phyloP scores from a whole-genome alignment of 2,113 vertebrate species.

The Zosterops hypoxanthus region DNA sequence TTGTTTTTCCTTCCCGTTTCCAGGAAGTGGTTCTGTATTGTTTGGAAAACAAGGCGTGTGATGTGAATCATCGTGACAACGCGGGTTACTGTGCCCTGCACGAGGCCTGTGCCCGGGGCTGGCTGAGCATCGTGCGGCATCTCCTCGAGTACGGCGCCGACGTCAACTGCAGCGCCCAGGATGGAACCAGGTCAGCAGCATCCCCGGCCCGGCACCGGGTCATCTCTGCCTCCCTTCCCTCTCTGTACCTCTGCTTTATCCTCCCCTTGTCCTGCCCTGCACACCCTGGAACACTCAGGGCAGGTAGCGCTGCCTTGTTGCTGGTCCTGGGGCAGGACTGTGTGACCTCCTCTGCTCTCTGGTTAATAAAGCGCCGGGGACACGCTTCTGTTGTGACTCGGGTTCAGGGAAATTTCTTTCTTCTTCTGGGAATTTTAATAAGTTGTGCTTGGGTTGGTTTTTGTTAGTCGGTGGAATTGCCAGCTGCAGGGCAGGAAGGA shows the following conservation, averaged over 20 bases:
- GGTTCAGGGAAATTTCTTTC: not conserved
- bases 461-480: not conserved
- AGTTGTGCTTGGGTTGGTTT: not conserved
- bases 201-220: accelerated
- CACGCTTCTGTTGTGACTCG: not conserved
- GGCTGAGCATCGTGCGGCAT: constrained; percentile 90
- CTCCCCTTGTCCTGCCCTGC: accelerated
- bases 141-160: constrained; percentile 91
- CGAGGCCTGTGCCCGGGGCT: constrained; percentile 90
- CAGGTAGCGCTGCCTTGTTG: accelerated
- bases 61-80: constrained; percentile 93
- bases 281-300: accelerated
- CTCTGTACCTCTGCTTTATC: not conserved
- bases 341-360: not conserved
- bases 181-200: constrained; percentile 87
- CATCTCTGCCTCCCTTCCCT: not conserved
- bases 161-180: constrained; percentile 95
- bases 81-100: constrained; percentile 94
- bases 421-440: not conserved
- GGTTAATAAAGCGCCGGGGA: not conserved
- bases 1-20: constrained; percentile 14
- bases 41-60: constrained; percentile 89
- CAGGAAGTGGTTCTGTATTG: constrained; percentile 95
- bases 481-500: not conserved
- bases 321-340: not conserved